Percentiles rank a stretch among this genome's conserved stretches.
Conservation (phyloP, 2,888 invertebrate species). For the Tinea trinotella region DNA sequence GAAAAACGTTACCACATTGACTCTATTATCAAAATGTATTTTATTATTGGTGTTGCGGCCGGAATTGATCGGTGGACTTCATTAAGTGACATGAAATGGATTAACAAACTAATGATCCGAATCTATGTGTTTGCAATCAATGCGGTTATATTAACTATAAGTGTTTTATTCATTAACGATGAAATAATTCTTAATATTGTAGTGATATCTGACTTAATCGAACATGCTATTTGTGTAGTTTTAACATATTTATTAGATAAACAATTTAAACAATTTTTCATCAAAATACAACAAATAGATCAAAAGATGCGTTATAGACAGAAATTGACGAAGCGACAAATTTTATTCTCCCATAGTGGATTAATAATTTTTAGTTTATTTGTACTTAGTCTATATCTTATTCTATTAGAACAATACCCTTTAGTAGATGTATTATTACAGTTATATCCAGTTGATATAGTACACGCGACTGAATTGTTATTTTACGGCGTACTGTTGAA, state of each 20-base stretch:
- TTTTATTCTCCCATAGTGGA: not conserved
- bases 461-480: not conserved
- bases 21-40: constrained; percentile 34
- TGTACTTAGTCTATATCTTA: not conserved
- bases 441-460: not conserved
- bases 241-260: not conserved
- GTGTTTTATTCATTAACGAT: not conserved
- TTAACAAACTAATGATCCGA: constrained; percentile 26
- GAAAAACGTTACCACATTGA: constrained; percentile 31
- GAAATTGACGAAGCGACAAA: not conserved
- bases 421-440: not conserved
- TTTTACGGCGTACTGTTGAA: not conserved
- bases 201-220: not conserved
- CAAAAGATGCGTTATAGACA: not conserved
- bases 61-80: constrained; percentile 35
- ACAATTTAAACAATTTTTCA: not conserved
- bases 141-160: not conserved
- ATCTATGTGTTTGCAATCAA: constrained; percentile 23
- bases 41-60: constrained; percentile 29
- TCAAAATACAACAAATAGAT: not conserved
- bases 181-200: not conserved
- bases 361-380: not conserved
- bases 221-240: not conserved
- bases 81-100: constrained; percentile 26
- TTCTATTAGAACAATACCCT: not conserved